A percentile compares a stretch with the other conserved stretches of the same genome.
Evolutionary conservation across 2,113 vertebrate genomes (phyloP).

Genomic region (Raphicerus campestris): DNA sequence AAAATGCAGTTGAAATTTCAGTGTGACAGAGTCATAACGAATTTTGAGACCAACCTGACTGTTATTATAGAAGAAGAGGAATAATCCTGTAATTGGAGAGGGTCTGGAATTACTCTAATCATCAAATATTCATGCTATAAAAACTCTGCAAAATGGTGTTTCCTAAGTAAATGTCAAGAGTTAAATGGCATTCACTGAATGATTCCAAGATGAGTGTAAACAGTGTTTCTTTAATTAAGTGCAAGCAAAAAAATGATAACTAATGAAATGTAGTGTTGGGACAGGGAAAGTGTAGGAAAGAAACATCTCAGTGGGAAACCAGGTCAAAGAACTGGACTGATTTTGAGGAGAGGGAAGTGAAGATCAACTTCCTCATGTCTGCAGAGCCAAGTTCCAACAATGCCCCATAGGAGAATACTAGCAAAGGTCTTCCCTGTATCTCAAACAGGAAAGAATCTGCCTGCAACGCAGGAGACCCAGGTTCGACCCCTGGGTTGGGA

Average conservation of each 20-base stretch:
- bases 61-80: not conserved
- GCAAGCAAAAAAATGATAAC: slow-evolving; percentile 48
- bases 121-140: slow-evolving; percentile 70
- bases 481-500: not conserved
- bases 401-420: not conserved
- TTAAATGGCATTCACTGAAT: slow-evolving; percentile 49
- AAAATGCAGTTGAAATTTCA: slow-evolving; percentile 58
- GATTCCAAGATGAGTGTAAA: slow-evolving; percentile 63
- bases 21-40: slow-evolving; percentile 44
- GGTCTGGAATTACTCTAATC: slow-evolving; percentile 33
- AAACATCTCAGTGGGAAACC: not conserved
- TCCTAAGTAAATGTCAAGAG: slow-evolving; percentile 71
- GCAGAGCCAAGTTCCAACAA: not conserved
- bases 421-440: not conserved
- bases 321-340: not conserved
- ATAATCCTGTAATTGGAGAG: slow-evolving; percentile 17
- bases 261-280: slow-evolving; percentile 28
- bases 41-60: slow-evolving; percentile 38
- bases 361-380: too few relatives aligned
- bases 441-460: not conserved
- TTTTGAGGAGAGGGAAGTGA: not conserved
- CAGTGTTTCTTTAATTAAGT: slow-evolving; percentile 71
- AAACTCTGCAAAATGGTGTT: slow-evolving; percentile 58
- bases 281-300: not conserved
- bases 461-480: not conserved